Conservation (phyloP, 2,888 invertebrate genomes). For the Meliscaeva auricollis region DNA sequence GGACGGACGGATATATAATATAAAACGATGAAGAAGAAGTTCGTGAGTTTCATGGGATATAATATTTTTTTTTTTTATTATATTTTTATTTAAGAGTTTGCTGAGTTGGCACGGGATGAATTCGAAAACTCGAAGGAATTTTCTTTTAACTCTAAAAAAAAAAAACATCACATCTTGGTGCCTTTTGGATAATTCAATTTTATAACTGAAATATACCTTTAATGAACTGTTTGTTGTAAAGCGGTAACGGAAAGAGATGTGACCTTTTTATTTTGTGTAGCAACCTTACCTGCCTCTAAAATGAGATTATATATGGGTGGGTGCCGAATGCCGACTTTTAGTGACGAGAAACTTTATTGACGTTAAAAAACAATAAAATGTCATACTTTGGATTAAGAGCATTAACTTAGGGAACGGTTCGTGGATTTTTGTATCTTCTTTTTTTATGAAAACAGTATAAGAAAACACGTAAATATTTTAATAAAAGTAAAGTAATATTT, state of each 20-base stretch:
- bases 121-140: conserved; percentile 10
- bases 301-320: neutral
- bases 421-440: neutral
- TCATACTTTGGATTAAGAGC: neutral
- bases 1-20: conserved; percentile 22
- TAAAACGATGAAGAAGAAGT: conserved; percentile 19
- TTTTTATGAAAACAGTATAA: neutral
- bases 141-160: neutral
- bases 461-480: neutral
- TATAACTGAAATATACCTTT: conserved; percentile 10
- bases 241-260: neutral
- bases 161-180: neutral
- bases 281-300: no score
- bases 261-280: conserved; percentile 1
- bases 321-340: neutral
- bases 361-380: neutral
- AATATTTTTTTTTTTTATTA: neutral
- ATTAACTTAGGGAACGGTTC: neutral
- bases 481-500: neutral
- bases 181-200: conserved; percentile 29
- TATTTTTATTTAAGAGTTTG: conserved; percentile 31
- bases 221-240: conserved; percentile 19
- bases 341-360: conserved; percentile 5
- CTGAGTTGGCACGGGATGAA: neutral
- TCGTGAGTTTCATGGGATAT: conserved; percentile 33